A percentile compares a stretch with the other conserved stretches of the same genome.
Evolutionary conservation across 2,113 vertebrate genomes (phyloP).

Genomic region (Poeciliopsis prolifica): DNA sequence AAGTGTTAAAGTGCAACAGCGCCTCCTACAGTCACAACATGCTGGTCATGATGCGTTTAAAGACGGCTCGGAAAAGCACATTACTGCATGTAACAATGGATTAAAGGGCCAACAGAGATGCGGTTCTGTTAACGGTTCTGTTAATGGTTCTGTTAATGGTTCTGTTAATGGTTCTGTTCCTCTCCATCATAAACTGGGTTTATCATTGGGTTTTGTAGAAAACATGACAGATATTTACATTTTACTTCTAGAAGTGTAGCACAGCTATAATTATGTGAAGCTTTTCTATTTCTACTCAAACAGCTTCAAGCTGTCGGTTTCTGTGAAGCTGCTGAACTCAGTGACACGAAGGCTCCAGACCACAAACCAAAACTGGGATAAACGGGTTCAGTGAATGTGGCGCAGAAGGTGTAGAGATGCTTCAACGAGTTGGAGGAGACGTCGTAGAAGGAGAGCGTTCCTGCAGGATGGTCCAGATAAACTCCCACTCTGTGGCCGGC

Average conservation of each 20-base stretch:
- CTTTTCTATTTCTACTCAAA: background rate
- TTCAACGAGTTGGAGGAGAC: background rate
- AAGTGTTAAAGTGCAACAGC: no score
- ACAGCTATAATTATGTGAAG: no score
- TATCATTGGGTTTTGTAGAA: background rate
- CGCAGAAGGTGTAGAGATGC: constrained; percentile 26
- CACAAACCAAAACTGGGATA: constrained; percentile 19
- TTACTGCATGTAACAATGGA: no score
- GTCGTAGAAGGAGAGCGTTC: background rate
- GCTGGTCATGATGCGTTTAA: no score
- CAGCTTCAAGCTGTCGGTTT: background rate
- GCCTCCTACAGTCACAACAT: no score
- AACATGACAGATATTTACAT: background rate
- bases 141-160: no score
- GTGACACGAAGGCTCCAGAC: background rate
- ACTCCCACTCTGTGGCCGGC: background rate
- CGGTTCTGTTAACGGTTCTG: no score
- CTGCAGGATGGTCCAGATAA: background rate
- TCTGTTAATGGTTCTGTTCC: no score
- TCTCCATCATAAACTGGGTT: no score
- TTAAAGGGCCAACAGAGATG: no score
- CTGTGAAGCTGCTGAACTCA: constrained; percentile 1
- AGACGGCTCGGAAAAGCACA: no score
- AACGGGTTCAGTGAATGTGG: background rate
- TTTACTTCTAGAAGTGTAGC: background rate